phyloP scores from a whole-genome alignment of 2,888 invertebrate species.

The Pollenia angustigena region DNA sequence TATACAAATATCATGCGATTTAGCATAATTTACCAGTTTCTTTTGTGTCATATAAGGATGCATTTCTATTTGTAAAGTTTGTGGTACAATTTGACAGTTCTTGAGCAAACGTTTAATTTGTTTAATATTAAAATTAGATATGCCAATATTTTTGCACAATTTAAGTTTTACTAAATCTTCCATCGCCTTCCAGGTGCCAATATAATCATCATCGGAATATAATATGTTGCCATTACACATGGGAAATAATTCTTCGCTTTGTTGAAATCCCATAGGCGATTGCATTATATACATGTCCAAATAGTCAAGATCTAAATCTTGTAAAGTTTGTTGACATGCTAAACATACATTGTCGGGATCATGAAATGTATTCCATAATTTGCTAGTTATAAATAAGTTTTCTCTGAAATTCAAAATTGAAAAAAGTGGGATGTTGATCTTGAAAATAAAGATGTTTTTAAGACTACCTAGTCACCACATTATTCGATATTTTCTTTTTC shows the following conservation, averaged over 20 bases:
- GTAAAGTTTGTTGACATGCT: slow-evolving; percentile 88
- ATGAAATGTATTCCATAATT: slow-evolving; percentile 96
- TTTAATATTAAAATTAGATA: slow-evolving; percentile 91
- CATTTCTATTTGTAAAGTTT: slow-evolving; percentile 89
- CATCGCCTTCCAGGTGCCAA: slow-evolving; percentile 90
- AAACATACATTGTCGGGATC: slow-evolving; percentile 89
- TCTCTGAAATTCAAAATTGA: slow-evolving; percentile 80
- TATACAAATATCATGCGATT: slow-evolving; percentile 87
- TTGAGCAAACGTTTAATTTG: slow-evolving; percentile 89
- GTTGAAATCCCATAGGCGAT: slow-evolving; percentile 94
- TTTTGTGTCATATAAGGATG: slow-evolving; percentile 91
- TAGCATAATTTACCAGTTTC: slow-evolving; percentile 88
- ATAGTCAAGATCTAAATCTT: slow-evolving; percentile 90
- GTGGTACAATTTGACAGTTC: slow-evolving; percentile 87
- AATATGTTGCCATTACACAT: slow-evolving; percentile 86
- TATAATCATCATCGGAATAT: slow-evolving; percentile 88
- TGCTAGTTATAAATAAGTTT: slow-evolving; percentile 90
- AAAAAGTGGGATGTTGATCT: background rate
- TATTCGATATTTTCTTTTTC: slow-evolving; percentile 87
- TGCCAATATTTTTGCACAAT: slow-evolving; percentile 87
- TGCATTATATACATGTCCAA: slow-evolving; percentile 95
- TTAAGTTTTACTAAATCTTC: slow-evolving; percentile 88
- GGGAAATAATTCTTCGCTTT: slow-evolving; percentile 88
- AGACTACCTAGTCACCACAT: slow-evolving; percentile 77
- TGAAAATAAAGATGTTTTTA: background rate